Percentiles rank a stretch among this genome's conserved stretches.
phyloP scores from a whole-genome alignment of 2,888 invertebrate genomes.

The Cyaniris semiargus region DNA sequence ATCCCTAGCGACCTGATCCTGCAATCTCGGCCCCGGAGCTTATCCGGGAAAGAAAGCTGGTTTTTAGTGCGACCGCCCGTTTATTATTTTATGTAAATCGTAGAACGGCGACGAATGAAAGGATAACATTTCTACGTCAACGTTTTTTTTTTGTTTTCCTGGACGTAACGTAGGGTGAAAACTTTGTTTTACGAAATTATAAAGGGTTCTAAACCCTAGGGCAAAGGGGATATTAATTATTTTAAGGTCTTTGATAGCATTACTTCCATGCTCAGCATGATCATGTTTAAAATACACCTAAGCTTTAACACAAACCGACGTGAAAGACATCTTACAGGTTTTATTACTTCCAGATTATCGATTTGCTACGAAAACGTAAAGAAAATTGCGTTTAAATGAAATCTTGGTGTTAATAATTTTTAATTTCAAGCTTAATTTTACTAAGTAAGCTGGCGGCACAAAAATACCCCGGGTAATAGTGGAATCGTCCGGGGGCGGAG shows the following conservation, averaged over 20 bases:
- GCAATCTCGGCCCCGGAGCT: constrained; percentile 53
- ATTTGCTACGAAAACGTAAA: neutral
- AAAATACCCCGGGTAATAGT: constrained; percentile 28
- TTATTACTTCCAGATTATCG: neutral
- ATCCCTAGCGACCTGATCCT: constrained; percentile 39
- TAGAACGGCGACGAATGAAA: constrained; percentile 57
- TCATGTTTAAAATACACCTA: too few relatives aligned
- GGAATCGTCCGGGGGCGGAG: constrained; percentile 32
- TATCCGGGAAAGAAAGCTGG: constrained; percentile 53
- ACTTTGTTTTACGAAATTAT: constrained; percentile 32
- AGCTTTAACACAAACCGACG: too few relatives aligned
- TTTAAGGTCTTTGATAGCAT: neutral
- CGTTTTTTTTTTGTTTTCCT: constrained; percentile 40
- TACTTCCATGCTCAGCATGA: neutral
- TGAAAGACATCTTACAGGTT: neutral
- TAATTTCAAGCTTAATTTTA: constrained; percentile 6
- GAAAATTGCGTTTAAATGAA: neutral
- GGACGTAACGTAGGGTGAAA: constrained; percentile 34
- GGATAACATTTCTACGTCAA: constrained; percentile 52
- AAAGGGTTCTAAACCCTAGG: neutral
- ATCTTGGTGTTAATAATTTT: neutral
- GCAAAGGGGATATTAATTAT: neutral
- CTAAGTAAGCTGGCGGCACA: constrained; percentile 22
- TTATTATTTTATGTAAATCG: constrained; percentile 67
- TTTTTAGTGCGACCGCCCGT: constrained; percentile 51